phyloP scores from a whole-genome alignment of 2,797 vertebrate species.

The Novumbra hubbsi region DNA sequence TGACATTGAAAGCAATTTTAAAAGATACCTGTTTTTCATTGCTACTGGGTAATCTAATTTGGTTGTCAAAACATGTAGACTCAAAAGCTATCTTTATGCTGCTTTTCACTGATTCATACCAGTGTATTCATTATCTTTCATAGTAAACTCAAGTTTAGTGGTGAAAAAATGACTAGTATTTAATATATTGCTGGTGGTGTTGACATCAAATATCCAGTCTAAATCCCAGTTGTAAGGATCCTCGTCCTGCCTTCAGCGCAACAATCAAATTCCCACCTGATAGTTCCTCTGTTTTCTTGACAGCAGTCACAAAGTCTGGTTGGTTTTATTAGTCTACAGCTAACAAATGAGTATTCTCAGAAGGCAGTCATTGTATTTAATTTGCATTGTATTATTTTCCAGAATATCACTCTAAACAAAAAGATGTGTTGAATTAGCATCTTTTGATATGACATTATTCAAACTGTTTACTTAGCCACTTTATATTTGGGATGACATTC shows the following conservation, averaged over 20 bases:
- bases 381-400: conserved; percentile 9
- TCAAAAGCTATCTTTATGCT: too few relatives aligned
- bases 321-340: conserved; percentile 67
- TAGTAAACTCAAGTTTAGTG: too few relatives aligned
- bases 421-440: conserved; percentile 10
- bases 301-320: conserved; percentile 56
- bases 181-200: neutral
- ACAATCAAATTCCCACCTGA: conserved; percentile 76
- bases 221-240: conserved; percentile 70
- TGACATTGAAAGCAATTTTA: too few relatives aligned
- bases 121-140: too few relatives aligned
- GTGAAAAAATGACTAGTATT: too few relatives aligned
- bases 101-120: too few relatives aligned
- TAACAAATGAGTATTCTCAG: conserved; percentile 63
- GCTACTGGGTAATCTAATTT: too few relatives aligned
- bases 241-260: conserved; percentile 69
- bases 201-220: conserved; percentile 37
- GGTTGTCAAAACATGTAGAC: too few relatives aligned
- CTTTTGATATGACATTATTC: conserved; percentile 9
- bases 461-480: neutral
- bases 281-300: conserved; percentile 69
- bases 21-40: too few relatives aligned
- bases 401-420: too few relatives aligned
- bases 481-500: neutral
- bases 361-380: conserved; percentile 15